Conservation (phyloP, 2,888 invertebrate species). For the Habroteleia sp. region DNA sequence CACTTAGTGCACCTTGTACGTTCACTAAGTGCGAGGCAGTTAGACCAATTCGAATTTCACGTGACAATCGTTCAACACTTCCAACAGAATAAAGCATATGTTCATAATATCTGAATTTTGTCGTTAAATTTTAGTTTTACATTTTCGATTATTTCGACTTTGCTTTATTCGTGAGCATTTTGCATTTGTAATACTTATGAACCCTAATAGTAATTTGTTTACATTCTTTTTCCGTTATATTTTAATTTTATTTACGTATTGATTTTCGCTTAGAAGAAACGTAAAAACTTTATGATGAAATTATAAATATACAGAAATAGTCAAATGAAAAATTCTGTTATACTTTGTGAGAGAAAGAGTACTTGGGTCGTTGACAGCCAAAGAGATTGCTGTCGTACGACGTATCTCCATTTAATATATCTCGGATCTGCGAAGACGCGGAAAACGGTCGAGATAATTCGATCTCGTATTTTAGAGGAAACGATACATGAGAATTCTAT, state of each 20-base stretch:
- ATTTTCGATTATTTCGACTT: too few relatives aligned
- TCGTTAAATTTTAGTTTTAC: too few relatives aligned
- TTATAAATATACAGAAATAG: not conserved
- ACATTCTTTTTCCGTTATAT: too few relatives aligned
- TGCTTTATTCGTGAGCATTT: constrained; percentile 21
- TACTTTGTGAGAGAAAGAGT: not conserved
- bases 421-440: constrained; percentile 39
- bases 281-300: too few relatives aligned
- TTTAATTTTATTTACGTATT: too few relatives aligned
- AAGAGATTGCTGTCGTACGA: constrained; percentile 43
- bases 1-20: constrained; percentile 56
- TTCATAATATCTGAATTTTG: constrained; percentile 34
- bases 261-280: too few relatives aligned
- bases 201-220: too few relatives aligned
- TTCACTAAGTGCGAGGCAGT: constrained; percentile 57
- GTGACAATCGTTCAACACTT: constrained; percentile 59
- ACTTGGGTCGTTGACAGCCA: constrained; percentile 28
- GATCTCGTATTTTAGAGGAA: constrained; percentile 41
- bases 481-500: constrained; percentile 27
- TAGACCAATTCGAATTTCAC: constrained; percentile 61
- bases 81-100: constrained; percentile 39
- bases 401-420: constrained; percentile 55
- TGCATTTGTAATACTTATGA: not conserved
- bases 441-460: constrained; percentile 39
- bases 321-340: constrained; percentile 4